Evolutionary conservation across 1,140 invertebrate species (phyloP).

Genomic region (Brevipalpus yothersi): DNA sequence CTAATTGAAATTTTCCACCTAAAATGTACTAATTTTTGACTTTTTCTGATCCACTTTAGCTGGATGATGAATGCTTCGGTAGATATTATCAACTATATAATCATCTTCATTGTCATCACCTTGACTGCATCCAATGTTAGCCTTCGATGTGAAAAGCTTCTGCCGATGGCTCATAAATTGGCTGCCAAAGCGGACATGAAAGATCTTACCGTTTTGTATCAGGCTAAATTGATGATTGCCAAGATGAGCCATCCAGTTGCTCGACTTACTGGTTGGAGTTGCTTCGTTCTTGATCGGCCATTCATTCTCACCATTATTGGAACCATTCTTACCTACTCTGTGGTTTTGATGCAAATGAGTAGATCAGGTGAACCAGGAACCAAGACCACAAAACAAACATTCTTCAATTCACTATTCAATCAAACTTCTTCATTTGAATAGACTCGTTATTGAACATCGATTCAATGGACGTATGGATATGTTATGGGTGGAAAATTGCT

Average conservation of each 20-base stretch:
- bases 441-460: no score
- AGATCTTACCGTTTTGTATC: neutral
- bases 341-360: neutral
- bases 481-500: no score
- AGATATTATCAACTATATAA: neutral
- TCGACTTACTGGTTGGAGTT: neutral
- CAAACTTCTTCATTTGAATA: no score
- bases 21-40: neutral
- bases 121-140: neutral
- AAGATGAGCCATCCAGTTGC: neutral
- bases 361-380: neutral
- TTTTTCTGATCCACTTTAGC: neutral
- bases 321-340: neutral
- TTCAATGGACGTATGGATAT: no score
- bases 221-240: neutral
- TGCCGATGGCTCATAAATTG: neutral
- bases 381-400: no score
- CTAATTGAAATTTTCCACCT: neutral
- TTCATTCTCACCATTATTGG: constrained; percentile 1
- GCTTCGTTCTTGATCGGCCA: neutral
- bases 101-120: neutral
- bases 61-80: neutral
- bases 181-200: neutral
- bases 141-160: neutral
- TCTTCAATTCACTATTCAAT: no score